phyloP scores from a whole-genome alignment of 1,140 invertebrate species.

The Sinella curviseta region DNA sequence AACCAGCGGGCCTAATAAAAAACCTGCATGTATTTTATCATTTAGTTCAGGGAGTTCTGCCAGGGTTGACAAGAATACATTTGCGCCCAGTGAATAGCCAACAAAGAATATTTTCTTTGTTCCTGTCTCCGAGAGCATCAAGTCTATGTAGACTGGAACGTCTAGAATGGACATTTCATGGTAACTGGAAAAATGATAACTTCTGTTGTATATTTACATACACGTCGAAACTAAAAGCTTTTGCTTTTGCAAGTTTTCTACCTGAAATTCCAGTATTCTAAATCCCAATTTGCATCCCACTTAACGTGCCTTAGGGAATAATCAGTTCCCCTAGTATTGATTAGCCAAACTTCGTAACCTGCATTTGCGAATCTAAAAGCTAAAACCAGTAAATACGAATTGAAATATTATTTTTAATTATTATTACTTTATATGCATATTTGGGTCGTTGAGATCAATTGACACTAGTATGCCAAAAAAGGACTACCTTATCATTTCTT shows the following conservation, averaged over 20 bases:
- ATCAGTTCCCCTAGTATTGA: constrained; percentile 60
- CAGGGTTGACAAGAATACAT: background rate
- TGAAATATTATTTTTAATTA: too few relatives aligned
- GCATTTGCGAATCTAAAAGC: background rate
- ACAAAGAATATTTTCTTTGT: background rate
- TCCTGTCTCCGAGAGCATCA: background rate
- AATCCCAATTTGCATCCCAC: constrained; percentile 31
- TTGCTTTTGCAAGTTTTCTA: too few relatives aligned
- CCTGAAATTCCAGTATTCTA: constrained; percentile 49
- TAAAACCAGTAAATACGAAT: too few relatives aligned
- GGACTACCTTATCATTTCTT: too few relatives aligned
- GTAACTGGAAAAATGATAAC: background rate
- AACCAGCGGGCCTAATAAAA: background rate
- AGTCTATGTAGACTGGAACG: background rate
- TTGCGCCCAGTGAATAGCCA: background rate
- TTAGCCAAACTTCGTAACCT: constrained; percentile 56
- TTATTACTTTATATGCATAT: too few relatives aligned
- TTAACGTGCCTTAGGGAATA: constrained; percentile 54
- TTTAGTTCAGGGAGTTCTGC: background rate
- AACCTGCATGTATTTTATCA: background rate
- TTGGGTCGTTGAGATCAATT: too few relatives aligned
- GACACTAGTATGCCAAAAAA: too few relatives aligned
- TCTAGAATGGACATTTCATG: background rate
- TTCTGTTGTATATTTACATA: too few relatives aligned
- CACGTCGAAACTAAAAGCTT: background rate